Base-by-base conservation (phyloP, 2,888 invertebrate genomes). In the Lycophotia porphyrea region DNA sequence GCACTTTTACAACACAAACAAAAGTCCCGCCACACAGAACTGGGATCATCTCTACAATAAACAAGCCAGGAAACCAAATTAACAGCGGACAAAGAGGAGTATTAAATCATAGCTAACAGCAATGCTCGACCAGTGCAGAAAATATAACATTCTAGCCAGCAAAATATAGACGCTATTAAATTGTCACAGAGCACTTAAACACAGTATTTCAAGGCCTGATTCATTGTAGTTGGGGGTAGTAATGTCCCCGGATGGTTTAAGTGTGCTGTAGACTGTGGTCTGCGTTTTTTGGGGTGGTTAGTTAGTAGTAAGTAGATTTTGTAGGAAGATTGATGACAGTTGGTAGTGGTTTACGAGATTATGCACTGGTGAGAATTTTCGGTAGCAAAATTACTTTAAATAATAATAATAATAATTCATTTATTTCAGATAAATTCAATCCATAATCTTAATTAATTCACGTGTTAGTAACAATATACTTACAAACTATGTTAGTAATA, bases 151-250 rank as follows among this genome's bases (percentile, higher is more conserved):
- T 91, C 91, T 89, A 88, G 81, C 86, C 91, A 91, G 86, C 91
- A 88, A 94, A 92, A 94, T 93, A 94, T 92, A 91, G 89, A 85
- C 78, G 86, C 91, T 88, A 91, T 92, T 91, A 92, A 92, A 92
- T 89, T 89, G 91, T 92, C 92, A 90, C 88, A 82, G 84, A 69
- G 81, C 74, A 84, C 84, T 85, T 87, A 88, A 88, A 87, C 78
- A 84, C 78, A 69, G 83, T 85, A 88, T 87, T 86, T 88, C 85
- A 86, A 83, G 74, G 58, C 74, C 82, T 90, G 88, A 90, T 90
- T 90, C 89, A 91, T 91, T 87, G 84, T 83, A 73, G 75, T 81
- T 78, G 60, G 36, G 60, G 75, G 77, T 84, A 82, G 74, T 87
- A 84, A 87, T 84, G 83, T 86, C 74, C 77, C 70, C 36, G 80